Conservation (phyloP, 2,888 invertebrate species). For the Polylopha cassiicola region DNA sequence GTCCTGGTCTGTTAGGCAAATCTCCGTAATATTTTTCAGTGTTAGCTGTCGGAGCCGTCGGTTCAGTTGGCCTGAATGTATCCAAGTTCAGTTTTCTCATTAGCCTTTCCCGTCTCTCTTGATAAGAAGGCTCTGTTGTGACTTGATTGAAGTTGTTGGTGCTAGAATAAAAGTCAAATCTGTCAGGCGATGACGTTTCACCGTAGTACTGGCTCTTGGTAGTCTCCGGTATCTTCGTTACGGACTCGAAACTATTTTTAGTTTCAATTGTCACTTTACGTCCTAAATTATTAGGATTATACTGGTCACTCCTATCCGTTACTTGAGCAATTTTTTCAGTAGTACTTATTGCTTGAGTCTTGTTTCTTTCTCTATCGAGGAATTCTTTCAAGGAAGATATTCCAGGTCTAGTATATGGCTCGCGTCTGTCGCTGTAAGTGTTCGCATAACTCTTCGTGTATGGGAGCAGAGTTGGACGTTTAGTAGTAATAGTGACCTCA, state of each 20-base stretch:
- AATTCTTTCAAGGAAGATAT: conserved; percentile 59
- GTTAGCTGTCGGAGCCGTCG: conserved; percentile 54
- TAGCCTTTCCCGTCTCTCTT: conserved; percentile 83
- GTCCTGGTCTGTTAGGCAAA: conserved; percentile 73
- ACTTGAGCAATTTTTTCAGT: conserved; percentile 45
- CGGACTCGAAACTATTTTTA: conserved; percentile 57
- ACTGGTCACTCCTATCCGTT: conserved; percentile 42
- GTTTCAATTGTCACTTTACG: conserved; percentile 43
- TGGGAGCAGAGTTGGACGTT: conserved; percentile 61
- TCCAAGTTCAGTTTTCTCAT: conserved; percentile 81
- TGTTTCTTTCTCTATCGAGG: conserved; percentile 62
- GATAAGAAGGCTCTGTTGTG: conserved; percentile 65
- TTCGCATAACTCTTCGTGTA: conserved; percentile 59
- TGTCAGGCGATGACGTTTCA: conserved; percentile 47
- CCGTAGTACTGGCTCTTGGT: conserved; percentile 40
- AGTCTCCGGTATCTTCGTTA: conserved; percentile 60
- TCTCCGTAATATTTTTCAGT: conserved; percentile 69
- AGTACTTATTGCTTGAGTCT: conserved; percentile 39
- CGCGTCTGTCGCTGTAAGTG: conserved; percentile 44
- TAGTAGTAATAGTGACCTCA: conserved; percentile 46
- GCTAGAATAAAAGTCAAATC: conserved; percentile 43
- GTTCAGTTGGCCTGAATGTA: conserved; percentile 61
- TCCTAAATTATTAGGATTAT: conserved; percentile 29
- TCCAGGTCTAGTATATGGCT: conserved; percentile 70
- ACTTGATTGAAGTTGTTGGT: conserved; percentile 38